Percentiles rank a stretch among this genome's conserved stretches.
Evolutionary conservation across 2,113 vertebrate species (phyloP).

Genomic region (Aegypius monachus): DNA sequence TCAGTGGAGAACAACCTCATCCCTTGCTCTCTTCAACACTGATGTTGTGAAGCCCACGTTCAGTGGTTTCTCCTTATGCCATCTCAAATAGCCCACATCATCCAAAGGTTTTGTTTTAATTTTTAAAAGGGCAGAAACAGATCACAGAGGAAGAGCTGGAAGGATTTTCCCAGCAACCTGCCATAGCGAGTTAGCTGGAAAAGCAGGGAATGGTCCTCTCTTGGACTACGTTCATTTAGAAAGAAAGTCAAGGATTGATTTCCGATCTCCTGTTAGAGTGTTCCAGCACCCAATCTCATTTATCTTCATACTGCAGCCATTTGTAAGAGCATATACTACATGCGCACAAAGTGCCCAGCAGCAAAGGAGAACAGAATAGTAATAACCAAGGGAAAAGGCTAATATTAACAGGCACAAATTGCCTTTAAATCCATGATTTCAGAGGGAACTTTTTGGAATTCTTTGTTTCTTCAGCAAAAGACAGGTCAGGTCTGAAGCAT

Average conservation of each 20-base stretch:
- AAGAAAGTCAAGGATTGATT: constrained; percentile 35
- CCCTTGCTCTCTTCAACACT: not conserved
- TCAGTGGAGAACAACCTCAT: not conserved
- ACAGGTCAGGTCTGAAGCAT: not conserved
- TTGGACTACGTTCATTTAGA: not conserved
- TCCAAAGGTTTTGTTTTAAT: not conserved
- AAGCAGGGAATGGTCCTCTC: not conserved
- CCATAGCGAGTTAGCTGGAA: not conserved
- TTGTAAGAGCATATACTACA: constrained; percentile 10
- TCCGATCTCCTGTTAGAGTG: not conserved
- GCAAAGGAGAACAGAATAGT: not conserved
- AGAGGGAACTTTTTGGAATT: constrained; percentile 1
- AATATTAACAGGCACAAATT: constrained; percentile 2
- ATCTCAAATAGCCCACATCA: not conserved
- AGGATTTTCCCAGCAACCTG: not conserved
- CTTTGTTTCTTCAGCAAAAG: constrained; percentile 3
- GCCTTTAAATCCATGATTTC: not conserved
- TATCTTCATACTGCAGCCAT: constrained; percentile 38
- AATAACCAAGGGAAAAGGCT: constrained; percentile 3
- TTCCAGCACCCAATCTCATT: constrained; percentile 31
- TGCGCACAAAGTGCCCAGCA: not conserved
- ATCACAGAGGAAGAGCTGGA: not conserved
- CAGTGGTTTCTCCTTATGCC: not conserved
- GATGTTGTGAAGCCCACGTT: accelerated
- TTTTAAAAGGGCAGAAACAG: not conserved